Evolutionary conservation across 2,888 invertebrate genomes (phyloP).

Genomic region (Nesidiocoris tenuis): DNA sequence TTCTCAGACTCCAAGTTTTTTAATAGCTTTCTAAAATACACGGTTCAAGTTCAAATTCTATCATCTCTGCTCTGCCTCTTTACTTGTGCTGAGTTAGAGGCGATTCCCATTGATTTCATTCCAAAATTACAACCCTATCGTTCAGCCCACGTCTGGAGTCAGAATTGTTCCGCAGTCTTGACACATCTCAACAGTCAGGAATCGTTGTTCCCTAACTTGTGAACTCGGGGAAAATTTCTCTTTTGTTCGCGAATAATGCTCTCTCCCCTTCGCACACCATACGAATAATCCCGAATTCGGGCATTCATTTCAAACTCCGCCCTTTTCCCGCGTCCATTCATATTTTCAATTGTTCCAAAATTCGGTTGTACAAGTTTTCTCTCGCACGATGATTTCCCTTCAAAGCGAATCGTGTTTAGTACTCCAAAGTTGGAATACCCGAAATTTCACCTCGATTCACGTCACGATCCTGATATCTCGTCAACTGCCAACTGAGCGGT

Average conservation of each 20-base stretch:
- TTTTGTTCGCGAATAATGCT: background rate
- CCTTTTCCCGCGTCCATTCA: background rate
- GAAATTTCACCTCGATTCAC: slow-evolving; percentile 13
- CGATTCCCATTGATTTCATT: no score
- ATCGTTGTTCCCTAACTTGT: background rate
- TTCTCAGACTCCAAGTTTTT: no score
- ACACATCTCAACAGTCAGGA: background rate
- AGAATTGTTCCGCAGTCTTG: no score
- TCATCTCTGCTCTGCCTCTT: no score
- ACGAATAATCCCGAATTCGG: background rate
- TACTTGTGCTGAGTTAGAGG: no score
- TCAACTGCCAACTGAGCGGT: background rate
- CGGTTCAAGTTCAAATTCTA: no score
- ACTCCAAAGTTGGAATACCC: background rate
- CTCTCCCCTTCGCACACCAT: background rate
- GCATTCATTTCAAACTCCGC: background rate
- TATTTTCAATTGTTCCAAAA: background rate
- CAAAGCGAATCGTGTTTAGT: no score
- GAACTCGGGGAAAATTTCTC: background rate
- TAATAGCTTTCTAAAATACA: no score
- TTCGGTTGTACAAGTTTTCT: background rate
- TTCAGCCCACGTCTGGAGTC: no score
- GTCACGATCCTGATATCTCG: slow-evolving; percentile 28
- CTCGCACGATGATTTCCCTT: no score
- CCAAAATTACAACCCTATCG: no score